These are phyloP conservation scores for Tarsius wallacei DNA, from an alignment of 2,797 vertebrate species.

Conservation along the genomic window DNA sequence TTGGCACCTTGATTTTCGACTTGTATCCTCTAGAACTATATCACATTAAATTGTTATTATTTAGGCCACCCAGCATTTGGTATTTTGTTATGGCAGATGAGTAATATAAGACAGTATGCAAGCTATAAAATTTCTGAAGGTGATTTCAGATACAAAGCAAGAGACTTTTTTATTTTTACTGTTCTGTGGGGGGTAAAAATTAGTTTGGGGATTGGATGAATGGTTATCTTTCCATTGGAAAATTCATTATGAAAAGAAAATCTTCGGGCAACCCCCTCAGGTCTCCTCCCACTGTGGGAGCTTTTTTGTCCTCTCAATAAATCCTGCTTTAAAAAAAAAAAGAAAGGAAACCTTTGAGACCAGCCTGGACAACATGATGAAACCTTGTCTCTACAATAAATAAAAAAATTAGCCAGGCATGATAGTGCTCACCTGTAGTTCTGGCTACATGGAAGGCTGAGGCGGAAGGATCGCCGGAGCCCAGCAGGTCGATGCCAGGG, in stretches of 20 bases:
- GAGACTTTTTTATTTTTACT: background rate
- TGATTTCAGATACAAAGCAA: background rate
- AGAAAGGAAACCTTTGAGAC: no score
- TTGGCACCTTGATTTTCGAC: background rate
- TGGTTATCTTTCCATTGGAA: slow-evolving; percentile 43
- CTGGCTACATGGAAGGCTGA: no score
- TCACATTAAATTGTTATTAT: background rate
- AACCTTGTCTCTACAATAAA: no score
- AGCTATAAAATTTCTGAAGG: slow-evolving; percentile 31
- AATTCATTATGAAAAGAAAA: slow-evolving; percentile 16
- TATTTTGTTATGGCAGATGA: slow-evolving; percentile 14
- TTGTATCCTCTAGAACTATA: background rate
- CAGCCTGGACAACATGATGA: no score
- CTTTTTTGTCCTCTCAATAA: no score
- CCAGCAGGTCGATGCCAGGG: no score
- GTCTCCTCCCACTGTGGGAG: no score
- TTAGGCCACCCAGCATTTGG: background rate
- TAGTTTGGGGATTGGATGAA: background rate
- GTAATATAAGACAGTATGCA: background rate
- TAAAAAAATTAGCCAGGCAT: no score
- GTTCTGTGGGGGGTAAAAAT: background rate
- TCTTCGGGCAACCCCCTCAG: no score
- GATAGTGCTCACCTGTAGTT: no score
- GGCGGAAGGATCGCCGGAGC: no score
- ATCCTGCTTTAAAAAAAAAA: no score